phyloP scores from a whole-genome alignment of 1,140 invertebrate genomes.

The Delia radicum region DNA sequence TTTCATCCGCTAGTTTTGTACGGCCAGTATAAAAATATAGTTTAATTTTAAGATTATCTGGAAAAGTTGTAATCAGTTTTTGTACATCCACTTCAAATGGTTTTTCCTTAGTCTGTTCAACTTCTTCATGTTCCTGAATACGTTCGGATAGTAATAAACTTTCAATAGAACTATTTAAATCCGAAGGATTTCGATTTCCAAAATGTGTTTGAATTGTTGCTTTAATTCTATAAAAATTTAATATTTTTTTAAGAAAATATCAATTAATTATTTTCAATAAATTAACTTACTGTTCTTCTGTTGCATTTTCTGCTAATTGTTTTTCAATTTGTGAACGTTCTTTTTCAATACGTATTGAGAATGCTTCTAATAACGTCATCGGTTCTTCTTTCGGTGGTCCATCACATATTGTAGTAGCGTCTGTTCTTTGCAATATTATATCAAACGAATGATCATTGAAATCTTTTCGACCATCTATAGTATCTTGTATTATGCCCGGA shows the following conservation, averaged over 20 bases:
- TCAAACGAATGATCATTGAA: slow-evolving; percentile 39
- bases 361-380: slow-evolving; percentile 42
- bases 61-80: neutral
- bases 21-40: neutral
- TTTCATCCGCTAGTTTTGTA: neutral
- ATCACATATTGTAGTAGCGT: neutral
- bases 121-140: neutral
- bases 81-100: neutral
- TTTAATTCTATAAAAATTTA: neutral
- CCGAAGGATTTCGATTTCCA: neutral
- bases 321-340: slow-evolving; percentile 26
- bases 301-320: neutral
- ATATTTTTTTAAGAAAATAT: neutral
- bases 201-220: neutral
- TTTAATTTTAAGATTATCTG: neutral
- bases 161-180: neutral
- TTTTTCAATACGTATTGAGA: slow-evolving; percentile 39
- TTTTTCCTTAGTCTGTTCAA: neutral
- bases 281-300: neutral
- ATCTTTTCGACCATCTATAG: slow-evolving; percentile 33
- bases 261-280: neutral
- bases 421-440: slow-evolving; percentile 30
- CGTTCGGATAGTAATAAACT: neutral
- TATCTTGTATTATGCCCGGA: slow-evolving; percentile 39
- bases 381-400: slow-evolving; percentile 39